Conservation (phyloP, 2,797 vertebrate genomes). For the Schizopygopsis malacanthus region DNA sequence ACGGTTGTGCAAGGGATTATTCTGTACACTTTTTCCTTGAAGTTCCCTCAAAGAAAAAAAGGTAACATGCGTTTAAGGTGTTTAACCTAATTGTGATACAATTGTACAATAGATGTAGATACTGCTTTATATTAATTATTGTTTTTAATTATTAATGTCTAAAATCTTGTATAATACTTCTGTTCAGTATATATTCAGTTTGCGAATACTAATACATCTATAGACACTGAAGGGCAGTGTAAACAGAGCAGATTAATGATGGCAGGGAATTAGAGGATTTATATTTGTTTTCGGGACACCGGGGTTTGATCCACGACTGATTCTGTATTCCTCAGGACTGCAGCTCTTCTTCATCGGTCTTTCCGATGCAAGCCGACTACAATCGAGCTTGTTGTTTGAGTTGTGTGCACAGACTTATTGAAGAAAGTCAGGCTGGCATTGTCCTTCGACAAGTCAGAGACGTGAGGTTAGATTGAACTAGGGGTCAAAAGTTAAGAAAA, state of each 20-base stretch:
- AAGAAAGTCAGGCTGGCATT: conserved; percentile 23
- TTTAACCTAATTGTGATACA: not conserved
- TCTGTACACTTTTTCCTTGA: not conserved
- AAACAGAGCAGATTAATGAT: not conserved
- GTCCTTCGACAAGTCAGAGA: conserved; percentile 25
- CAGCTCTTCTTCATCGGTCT: not conserved
- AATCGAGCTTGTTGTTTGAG: conserved; percentile 3
- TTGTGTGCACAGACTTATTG: not conserved
- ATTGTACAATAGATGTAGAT: not conserved
- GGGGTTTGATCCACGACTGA: not conserved
- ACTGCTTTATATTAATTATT: not conserved
- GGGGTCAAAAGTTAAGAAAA: conserved; percentile 58
- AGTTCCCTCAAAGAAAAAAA: not conserved
- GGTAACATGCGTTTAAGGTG: not conserved
- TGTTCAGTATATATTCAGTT: not conserved
- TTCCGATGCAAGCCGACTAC: not conserved
- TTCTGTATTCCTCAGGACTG: not conserved
- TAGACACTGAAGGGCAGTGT: not conserved
- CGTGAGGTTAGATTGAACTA: conserved; percentile 38
- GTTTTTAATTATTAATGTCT: not conserved
- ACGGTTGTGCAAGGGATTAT: conserved; percentile 3
- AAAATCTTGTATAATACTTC: not conserved
- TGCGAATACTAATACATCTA: not conserved
- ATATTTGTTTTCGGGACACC: not conserved
- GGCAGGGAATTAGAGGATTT: not conserved